phyloP scores from a whole-genome alignment of 2,113 vertebrate genomes.

The Laticauda colubrina region DNA sequence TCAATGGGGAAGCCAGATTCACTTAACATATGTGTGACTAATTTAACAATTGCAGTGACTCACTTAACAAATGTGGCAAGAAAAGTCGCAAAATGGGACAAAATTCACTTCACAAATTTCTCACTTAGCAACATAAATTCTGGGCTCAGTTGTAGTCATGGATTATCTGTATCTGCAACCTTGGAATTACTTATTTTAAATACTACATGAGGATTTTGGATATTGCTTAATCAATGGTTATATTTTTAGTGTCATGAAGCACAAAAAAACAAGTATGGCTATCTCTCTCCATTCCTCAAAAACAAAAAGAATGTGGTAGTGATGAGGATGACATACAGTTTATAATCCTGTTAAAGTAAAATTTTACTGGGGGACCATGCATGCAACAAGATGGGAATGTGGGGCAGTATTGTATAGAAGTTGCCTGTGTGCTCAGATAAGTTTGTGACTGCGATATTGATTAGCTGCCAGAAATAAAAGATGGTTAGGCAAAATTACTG shows the following conservation, averaged over 20 bases:
- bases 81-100: no score
- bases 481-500: neutral
- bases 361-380: neutral
- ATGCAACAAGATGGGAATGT: rapidly evolving
- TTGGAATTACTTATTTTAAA: neutral
- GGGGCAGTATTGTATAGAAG: no score
- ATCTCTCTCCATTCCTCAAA: neutral
- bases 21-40: no score
- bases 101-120: no score
- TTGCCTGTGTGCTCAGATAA: neutral
- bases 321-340: neutral
- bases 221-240: neutral
- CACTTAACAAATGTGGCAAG: no score
- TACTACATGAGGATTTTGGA: neutral
- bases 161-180: neutral
- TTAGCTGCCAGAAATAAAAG: neutral
- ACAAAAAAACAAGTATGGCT: neutral
- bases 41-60: no score
- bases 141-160: no score
- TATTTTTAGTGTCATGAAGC: neutral
- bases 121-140: no score
- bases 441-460: neutral
- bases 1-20: no score
- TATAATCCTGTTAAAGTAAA: rapidly evolving
- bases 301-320: neutral